phyloP scores from a whole-genome alignment of 1,140 invertebrate genomes.

The Lutraria rhynchaena region DNA sequence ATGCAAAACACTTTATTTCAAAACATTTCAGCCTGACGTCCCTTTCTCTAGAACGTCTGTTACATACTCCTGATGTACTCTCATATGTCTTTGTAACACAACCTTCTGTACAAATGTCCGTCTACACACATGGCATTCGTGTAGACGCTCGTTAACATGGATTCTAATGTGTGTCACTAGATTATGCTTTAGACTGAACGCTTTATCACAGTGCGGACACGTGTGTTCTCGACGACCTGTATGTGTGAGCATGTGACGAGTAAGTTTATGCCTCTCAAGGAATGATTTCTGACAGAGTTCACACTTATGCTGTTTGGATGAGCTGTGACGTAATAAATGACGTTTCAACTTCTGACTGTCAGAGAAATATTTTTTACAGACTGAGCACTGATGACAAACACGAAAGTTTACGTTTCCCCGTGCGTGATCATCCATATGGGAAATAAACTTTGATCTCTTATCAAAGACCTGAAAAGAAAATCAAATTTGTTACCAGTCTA shows the following conservation, averaged over 20 bases:
- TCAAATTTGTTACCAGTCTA: background rate
- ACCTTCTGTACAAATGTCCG: constrained; percentile 35
- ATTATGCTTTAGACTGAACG: constrained; percentile 39
- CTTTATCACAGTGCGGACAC: constrained; percentile 79
- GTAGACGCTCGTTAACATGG: constrained; percentile 85
- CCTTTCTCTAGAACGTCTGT: background rate
- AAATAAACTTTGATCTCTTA: constrained; percentile 17
- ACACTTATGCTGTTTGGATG: constrained; percentile 93
- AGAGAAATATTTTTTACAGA: constrained; percentile 66
- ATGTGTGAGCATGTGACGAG: constrained; percentile 86
- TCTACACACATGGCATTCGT: constrained; percentile 83
- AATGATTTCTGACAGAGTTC: constrained; percentile 91
- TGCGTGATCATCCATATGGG: constrained; percentile 41
- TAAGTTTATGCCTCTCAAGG: constrained; percentile 86
- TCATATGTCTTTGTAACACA: constrained; percentile 81
- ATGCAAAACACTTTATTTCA: no score
- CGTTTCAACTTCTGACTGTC: constrained; percentile 7
- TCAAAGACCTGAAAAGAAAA: constrained; percentile 40
- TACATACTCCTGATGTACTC: constrained; percentile 27
- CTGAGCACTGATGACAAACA: constrained; percentile 78
- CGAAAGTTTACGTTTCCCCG: constrained; percentile 88
- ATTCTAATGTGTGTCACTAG: constrained; percentile 83
- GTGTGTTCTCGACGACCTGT: constrained; percentile 85
- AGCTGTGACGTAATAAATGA: constrained; percentile 86
- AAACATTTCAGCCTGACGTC: no score